Conservation (phyloP, 2,888 invertebrate genomes). For the Agrilus mali region DNA sequence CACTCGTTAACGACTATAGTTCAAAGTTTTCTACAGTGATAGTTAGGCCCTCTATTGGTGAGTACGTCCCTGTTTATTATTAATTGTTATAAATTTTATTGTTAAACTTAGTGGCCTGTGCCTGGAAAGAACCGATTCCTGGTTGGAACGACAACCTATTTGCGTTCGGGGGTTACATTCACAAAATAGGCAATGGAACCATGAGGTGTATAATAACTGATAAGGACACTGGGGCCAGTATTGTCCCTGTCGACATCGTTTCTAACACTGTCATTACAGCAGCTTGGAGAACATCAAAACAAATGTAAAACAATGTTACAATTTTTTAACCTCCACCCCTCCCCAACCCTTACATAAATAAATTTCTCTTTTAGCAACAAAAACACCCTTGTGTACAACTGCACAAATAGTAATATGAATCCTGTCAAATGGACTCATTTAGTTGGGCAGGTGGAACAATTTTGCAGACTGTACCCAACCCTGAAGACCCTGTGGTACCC, state of each 20-base stretch:
- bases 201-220: constrained; percentile 70
- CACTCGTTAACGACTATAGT: constrained; percentile 55
- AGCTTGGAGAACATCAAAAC: constrained; percentile 52
- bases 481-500: constrained; percentile 82
- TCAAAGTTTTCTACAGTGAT: constrained; percentile 73
- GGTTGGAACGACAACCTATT: constrained; percentile 92
- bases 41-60: constrained; percentile 82
- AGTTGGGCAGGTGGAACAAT: constrained; percentile 56
- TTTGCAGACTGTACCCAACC: constrained; percentile 67
- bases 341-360: too few relatives aligned
- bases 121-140: constrained; percentile 64
- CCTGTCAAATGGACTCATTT: constrained; percentile 78
- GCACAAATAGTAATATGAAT: constrained; percentile 78
- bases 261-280: constrained; percentile 78
- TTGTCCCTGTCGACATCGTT: constrained; percentile 87
- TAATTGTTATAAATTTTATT: background rate
- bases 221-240: constrained; percentile 62
- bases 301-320: background rate
- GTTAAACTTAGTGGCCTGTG: constrained; percentile 45
- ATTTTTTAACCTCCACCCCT: too few relatives aligned
- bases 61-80: constrained; percentile 18
- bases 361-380: constrained; percentile 29
- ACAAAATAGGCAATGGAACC: constrained; percentile 76
- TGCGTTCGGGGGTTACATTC: constrained; percentile 64
- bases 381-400: constrained; percentile 71